Conservation (phyloP, 2,113 vertebrate species). For the Tricholaema leucomelas region DNA sequence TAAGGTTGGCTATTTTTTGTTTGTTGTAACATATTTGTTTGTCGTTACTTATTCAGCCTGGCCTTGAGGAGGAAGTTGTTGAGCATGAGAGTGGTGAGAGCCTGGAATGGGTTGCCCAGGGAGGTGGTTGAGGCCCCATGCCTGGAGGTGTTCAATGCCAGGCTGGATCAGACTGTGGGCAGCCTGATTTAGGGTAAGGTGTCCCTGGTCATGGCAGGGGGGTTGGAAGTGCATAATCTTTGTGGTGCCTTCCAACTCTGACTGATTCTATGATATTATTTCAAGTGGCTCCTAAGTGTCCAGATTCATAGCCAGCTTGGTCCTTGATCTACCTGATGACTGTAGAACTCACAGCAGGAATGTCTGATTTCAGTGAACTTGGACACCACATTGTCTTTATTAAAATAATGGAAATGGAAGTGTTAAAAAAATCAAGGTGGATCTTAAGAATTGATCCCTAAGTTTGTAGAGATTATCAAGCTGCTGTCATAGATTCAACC, state of each 20-base stretch:
- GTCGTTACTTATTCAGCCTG: neutral
- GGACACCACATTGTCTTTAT: neutral
- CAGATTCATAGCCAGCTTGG: neutral
- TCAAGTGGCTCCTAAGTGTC: neutral
- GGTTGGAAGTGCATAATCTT: too few species aligned
- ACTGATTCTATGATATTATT: too few species aligned
- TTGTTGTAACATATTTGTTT: neutral
- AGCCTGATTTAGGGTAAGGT: too few species aligned
- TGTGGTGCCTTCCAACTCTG: too few species aligned
- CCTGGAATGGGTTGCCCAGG: too few species aligned
- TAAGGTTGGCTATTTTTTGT: neutral
- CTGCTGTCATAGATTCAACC: too few species aligned
- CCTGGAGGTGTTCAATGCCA: too few species aligned
- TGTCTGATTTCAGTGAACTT: neutral
- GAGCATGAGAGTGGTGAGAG: too few species aligned
- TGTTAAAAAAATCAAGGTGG: neutral
- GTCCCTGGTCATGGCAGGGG: too few species aligned
- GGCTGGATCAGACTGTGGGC: too few species aligned
- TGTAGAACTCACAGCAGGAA: neutral
- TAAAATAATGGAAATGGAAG: neutral
- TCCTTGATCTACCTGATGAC: neutral
- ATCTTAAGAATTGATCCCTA: neutral
- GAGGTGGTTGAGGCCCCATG: too few species aligned
- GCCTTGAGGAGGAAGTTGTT: too few species aligned
- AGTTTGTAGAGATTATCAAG: neutral